Evolutionary conservation across 1,140 invertebrate species (phyloP).

Genomic region (Drosophila nebulosa): DNA sequence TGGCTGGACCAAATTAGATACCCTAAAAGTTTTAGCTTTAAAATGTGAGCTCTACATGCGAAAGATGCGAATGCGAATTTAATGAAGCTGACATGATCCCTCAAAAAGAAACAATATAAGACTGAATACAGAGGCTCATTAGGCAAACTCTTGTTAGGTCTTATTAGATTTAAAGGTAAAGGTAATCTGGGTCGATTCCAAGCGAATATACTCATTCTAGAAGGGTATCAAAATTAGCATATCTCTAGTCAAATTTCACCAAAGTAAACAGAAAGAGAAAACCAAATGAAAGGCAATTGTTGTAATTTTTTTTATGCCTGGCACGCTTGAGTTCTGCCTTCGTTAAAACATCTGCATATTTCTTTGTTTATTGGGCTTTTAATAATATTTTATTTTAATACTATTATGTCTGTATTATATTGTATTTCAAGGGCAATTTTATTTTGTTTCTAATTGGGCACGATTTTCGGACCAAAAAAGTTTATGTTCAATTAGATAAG

Average conservation of each 20-base stretch:
- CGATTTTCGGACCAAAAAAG: slow-evolving; percentile 39
- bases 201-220: not conserved
- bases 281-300: slow-evolving; percentile 38
- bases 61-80: too few relatives aligned
- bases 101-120: too few relatives aligned
- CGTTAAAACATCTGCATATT: slow-evolving; percentile 19
- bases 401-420: not conserved
- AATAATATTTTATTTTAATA: slow-evolving; percentile 35
- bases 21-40: too few relatives aligned
- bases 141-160: too few relatives aligned
- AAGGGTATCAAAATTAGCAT: slow-evolving; percentile 43
- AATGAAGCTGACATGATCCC: too few relatives aligned
- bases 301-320: slow-evolving; percentile 31
- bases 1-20: too few relatives aligned
- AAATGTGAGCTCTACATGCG: too few relatives aligned
- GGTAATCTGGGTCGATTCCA: too few relatives aligned
- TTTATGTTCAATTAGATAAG: slow-evolving; percentile 57
- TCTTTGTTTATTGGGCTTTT: slow-evolving; percentile 43
- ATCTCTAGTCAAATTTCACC: slow-evolving; percentile 19
- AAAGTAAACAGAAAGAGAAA: slow-evolving; percentile 20
- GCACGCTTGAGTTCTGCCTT: slow-evolving; percentile 15
- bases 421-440: not conserved
- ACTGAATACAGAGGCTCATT: too few relatives aligned
- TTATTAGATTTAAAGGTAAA: too few relatives aligned
- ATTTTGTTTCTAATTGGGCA: slow-evolving; percentile 46